These are phyloP conservation scores for Polylopha cassiicola DNA, from an alignment of 2,888 invertebrate species.

Conservation along the genomic window DNA sequence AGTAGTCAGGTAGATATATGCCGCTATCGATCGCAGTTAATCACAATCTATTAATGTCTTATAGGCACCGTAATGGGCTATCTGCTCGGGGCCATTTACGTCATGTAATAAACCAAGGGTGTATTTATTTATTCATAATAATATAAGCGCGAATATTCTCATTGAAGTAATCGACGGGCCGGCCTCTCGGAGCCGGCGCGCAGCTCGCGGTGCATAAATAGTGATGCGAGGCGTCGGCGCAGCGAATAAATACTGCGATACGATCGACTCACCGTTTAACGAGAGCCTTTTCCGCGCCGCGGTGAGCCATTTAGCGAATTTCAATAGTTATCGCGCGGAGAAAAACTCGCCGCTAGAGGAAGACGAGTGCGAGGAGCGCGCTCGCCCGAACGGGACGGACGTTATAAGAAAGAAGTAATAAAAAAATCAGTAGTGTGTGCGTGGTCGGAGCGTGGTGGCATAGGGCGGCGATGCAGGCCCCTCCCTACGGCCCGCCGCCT, in stretches of 20 bases:
- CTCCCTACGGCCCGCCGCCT: constrained; percentile 67
- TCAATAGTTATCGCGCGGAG: constrained; percentile 76
- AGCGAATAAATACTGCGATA: constrained; percentile 70
- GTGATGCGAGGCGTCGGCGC: constrained; percentile 57
- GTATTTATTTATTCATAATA: constrained; percentile 50
- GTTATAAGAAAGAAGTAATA: constrained; percentile 74
- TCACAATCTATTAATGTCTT: constrained; percentile 32
- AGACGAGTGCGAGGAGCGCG: constrained; percentile 46
- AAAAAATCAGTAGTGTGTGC: constrained; percentile 73
- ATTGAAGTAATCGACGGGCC: constrained; percentile 42
- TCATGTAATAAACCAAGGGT: constrained; percentile 39
- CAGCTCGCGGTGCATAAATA: constrained; percentile 58
- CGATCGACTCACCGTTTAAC: constrained; percentile 73
- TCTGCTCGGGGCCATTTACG: constrained; percentile 35
- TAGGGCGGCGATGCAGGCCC: constrained; percentile 73
- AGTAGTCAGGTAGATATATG: background rate
- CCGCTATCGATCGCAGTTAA: constrained; percentile 27
- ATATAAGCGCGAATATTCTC: constrained; percentile 46
- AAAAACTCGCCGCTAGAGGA: constrained; percentile 66
- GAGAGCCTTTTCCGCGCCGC: constrained; percentile 74
- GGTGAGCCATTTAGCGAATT: constrained; percentile 76
- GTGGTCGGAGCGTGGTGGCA: constrained; percentile 72
- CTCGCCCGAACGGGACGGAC: constrained; percentile 62
- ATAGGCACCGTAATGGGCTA: constrained; percentile 28
- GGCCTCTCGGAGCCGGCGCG: constrained; percentile 37